A percentile compares a stretch with the other conserved stretches of the same genome.
These are phyloP conservation scores for Hemiscyllium ocellatum DNA, from an alignment of 2,113 vertebrate genomes.

Conservation along the genomic window DNA sequence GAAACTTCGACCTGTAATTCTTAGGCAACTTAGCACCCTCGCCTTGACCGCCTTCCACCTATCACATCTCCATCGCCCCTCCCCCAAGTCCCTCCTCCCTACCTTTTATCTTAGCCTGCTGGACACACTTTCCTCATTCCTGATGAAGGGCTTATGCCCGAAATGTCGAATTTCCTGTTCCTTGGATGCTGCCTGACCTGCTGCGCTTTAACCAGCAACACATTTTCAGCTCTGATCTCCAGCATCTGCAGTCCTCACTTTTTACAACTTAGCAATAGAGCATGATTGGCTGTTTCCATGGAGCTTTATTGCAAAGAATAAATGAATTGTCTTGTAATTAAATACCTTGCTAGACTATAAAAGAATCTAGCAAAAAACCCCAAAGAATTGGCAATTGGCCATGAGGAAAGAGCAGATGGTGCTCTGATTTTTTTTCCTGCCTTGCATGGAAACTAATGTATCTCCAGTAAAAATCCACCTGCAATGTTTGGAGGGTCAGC, in stretches of 20 bases:
- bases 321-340: not conserved
- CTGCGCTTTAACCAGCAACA: too few relatives aligned
- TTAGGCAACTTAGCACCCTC: not conserved
- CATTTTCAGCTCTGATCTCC: too few relatives aligned
- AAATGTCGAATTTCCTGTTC: too few relatives aligned
- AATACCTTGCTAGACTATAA: not conserved
- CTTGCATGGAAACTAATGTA: not conserved
- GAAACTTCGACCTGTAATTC: not conserved
- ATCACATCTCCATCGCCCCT: too few relatives aligned
- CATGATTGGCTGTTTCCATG: not conserved
- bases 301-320: not conserved
- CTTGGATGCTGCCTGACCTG: too few relatives aligned
- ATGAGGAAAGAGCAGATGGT: not conserved
- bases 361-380: not conserved
- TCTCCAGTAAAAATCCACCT: not conserved
- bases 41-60: too few relatives aligned
- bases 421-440: not conserved
- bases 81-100: too few relatives aligned
- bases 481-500: not conserved
- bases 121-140: too few relatives aligned
- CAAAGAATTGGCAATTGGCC: not conserved
- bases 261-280: not conserved
- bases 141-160: too few relatives aligned
- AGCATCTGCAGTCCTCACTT: too few relatives aligned
- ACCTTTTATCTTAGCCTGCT: too few relatives aligned